Evolutionary conservation across 2,888 invertebrate genomes (phyloP), one percentile per base, ranked within the genome.

Genomic region (Ormyrus pomaceus): DNA sequence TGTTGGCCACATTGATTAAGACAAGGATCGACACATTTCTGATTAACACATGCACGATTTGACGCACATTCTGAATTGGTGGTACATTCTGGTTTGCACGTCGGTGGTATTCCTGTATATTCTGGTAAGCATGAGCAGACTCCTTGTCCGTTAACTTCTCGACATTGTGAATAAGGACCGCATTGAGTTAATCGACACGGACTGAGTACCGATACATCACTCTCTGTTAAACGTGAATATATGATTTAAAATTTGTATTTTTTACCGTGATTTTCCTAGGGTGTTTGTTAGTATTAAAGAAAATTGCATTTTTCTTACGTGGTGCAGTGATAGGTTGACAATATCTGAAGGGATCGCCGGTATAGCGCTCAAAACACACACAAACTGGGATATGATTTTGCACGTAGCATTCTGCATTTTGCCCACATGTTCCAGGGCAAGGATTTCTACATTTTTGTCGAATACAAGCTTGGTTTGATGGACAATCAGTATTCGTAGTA

Each of bases 391-490:
- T 76, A 66, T 84, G 88, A 88, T 90, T 86, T 64, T 84, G 77
- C 10, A 85, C 83, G 58, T 82, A 82, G 77, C 92, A 92, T 46
- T 89, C 87, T 3, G 92, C 91, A 81, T 91, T 91, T 8, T 86
- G 84, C 4, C 92, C 92, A 84, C 92, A 94, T 9, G 92, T 92
- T 80, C 93, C 93, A 2, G 92, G 92, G 81, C 93, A 94, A 48
- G 93, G 93, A 87, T 93, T 92, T 81, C 90, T 88, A 85, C 94
- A 94, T 84, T 93, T 93, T 58, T 92, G 92, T 81, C 91, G 91
- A 7, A 92, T 87, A 83, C 94, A 94, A 78, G 93, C 92, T 83
- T 90, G 91, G 83, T 92, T 92, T 19, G 92, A 91, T 2, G 92
- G 88, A 85, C 94, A 94, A 82, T 94, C 93, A 0, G 92, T 92